Evolutionary conservation across 2,113 vertebrate species (phyloP).

Genomic region (Tachysurus vachellii): DNA sequence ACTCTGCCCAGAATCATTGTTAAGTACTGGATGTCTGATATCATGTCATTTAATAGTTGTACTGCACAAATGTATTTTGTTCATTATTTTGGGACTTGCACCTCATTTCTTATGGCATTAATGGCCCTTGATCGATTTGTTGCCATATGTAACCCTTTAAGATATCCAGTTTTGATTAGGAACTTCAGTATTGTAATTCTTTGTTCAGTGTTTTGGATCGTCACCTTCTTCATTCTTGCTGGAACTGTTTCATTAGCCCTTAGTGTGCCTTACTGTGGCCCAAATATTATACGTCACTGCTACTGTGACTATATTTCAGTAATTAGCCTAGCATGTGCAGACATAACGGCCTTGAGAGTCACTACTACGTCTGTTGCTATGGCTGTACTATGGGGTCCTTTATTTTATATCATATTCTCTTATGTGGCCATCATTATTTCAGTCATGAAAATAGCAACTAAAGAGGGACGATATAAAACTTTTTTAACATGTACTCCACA

Average conservation of each 20-base stretch:
- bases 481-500: constrained; percentile 69
- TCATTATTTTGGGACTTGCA: constrained; percentile 62
- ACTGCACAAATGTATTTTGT: constrained; percentile 70
- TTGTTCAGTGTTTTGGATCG: constrained; percentile 60
- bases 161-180: constrained; percentile 62
- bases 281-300: constrained; percentile 66
- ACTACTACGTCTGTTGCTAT: constrained; percentile 53
- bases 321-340: constrained; percentile 59
- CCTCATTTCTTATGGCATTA: constrained; percentile 64
- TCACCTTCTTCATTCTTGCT: constrained; percentile 49
- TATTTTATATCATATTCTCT: constrained; percentile 60
- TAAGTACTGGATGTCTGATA: constrained; percentile 60
- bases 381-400: constrained; percentile 63
- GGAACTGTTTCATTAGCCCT: constrained; percentile 21
- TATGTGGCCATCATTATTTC: constrained; percentile 64
- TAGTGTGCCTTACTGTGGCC: constrained; percentile 61
- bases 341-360: not conserved
- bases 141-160: constrained; percentile 64
- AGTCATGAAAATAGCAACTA: constrained; percentile 58
- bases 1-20: constrained; percentile 65
- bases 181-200: constrained; percentile 58
- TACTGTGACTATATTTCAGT: constrained; percentile 66
- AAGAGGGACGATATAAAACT: constrained; percentile 43
- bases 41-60: constrained; percentile 61
- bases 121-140: constrained; percentile 70